A percentile compares a stretch with the other conserved stretches of the same genome.
Evolutionary conservation across 2,797 vertebrate species (phyloP).

Genomic region (Squalus acanthias): DNA sequence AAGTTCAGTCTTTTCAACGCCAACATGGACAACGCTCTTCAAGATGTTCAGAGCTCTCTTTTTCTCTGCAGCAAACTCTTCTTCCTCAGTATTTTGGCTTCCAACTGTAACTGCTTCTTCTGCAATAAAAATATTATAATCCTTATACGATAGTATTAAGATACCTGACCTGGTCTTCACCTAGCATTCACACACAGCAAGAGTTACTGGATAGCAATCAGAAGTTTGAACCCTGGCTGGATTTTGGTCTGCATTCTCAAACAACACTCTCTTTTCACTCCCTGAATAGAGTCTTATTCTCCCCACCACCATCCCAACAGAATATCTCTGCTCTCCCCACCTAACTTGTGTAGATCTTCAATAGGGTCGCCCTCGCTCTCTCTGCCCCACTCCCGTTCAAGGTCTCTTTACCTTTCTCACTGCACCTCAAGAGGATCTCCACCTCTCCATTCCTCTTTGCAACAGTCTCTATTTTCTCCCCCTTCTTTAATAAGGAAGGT

Average conservation of each 20-base stretch:
- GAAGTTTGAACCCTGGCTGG: background rate
- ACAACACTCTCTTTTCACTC: background rate
- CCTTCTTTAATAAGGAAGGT: background rate
- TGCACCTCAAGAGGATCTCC: background rate
- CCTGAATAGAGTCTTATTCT: background rate
- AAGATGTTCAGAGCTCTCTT: conserved; percentile 78
- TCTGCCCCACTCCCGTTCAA: background rate
- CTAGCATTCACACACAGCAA: background rate
- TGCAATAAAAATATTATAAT: conserved; percentile 41
- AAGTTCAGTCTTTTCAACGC: conserved; percentile 48
- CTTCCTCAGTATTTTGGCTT: conserved; percentile 52
- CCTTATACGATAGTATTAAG: background rate
- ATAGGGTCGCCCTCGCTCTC: background rate
- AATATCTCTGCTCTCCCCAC: background rate
- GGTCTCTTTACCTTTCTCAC: background rate
- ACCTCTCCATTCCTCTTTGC: background rate
- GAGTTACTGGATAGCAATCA: background rate
- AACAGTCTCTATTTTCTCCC: background rate
- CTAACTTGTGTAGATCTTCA: background rate
- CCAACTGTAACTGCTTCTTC: conserved; percentile 45
- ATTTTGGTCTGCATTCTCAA: background rate
- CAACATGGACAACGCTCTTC: conserved; percentile 65
- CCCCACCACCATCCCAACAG: background rate
- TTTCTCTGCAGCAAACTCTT: conserved; percentile 73
- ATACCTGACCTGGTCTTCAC: background rate